These are phyloP conservation scores for Ophioninae sp. DNA, from an alignment of 2,888 invertebrate species.

Conservation along the genomic window DNA sequence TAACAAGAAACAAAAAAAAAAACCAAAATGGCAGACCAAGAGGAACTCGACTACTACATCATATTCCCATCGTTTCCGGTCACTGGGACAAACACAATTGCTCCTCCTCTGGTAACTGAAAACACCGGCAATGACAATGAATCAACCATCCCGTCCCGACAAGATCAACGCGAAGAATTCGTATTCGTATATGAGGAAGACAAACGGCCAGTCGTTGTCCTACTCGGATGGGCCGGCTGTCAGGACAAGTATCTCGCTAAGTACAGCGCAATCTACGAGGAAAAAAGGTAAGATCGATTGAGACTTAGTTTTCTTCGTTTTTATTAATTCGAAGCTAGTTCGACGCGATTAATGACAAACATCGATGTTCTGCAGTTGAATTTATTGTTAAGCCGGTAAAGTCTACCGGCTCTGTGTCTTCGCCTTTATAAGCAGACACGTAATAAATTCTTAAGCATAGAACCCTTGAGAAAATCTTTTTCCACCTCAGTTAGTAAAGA, in stretches of 20 bases:
- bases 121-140: slow-evolving; percentile 45
- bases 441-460: too few species aligned
- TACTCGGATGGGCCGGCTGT: slow-evolving; percentile 92
- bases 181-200: slow-evolving; percentile 84
- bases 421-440: too few species aligned
- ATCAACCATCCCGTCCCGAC: background rate
- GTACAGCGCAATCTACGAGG: slow-evolving; percentile 90
- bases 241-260: slow-evolving; percentile 89
- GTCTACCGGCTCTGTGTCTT: too few species aligned
- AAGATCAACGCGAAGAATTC: slow-evolving; percentile 81
- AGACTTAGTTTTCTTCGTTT: background rate
- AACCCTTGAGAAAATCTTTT: too few species aligned
- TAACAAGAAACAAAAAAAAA: background rate
- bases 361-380: too few species aligned
- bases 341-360: too few species aligned
- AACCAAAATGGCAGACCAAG: slow-evolving; percentile 74
- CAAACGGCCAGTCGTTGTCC: slow-evolving; percentile 86
- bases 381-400: too few species aligned
- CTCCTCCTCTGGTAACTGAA: background rate
- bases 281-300: slow-evolving; percentile 83
- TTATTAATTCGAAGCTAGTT: too few species aligned
- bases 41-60: slow-evolving; percentile 85
- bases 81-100: slow-evolving; percentile 67
- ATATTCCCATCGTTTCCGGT: slow-evolving; percentile 84
- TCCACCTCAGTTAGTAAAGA: too few species aligned